Evolutionary conservation across 2,113 vertebrate species (phyloP).

Genomic region (Arizona elegans): DNA sequence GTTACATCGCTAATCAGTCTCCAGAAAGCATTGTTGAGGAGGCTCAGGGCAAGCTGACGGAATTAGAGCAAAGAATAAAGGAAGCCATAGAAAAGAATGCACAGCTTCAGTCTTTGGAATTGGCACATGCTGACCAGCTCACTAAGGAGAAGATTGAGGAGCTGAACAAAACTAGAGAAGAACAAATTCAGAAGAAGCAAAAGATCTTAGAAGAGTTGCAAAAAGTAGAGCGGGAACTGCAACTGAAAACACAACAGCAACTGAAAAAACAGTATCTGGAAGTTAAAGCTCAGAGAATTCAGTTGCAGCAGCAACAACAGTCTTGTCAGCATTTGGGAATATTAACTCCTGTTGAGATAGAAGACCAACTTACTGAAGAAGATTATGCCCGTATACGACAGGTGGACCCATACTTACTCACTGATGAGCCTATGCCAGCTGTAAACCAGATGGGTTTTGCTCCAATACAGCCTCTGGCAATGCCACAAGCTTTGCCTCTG

Average conservation of each 20-base stretch:
- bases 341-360: slow-evolving; percentile 81
- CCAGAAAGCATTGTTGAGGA: slow-evolving; percentile 99
- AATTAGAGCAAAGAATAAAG: slow-evolving; percentile 98
- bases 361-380: slow-evolving; percentile 84
- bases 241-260: slow-evolving; percentile 99
- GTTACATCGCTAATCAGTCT: slow-evolving; percentile 90
- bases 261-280: slow-evolving; percentile 99
- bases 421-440: slow-evolving; percentile 81
- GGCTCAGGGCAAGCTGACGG: slow-evolving; percentile 98
- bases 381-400: slow-evolving; percentile 92
- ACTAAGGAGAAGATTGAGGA: slow-evolving; percentile 99
- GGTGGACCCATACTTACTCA: slow-evolving; percentile 89
- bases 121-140: slow-evolving; percentile 97
- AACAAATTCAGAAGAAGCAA: slow-evolving; percentile 99
- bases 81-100: slow-evolving; percentile 97
- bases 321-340: slow-evolving; percentile 85
- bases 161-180: slow-evolving; percentile 97
- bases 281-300: slow-evolving; percentile 92
- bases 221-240: slow-evolving; percentile 97
- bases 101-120: slow-evolving; percentile 96
- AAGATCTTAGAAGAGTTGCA: slow-evolving; percentile 99
- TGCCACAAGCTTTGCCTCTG: slow-evolving; percentile 82
- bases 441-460: slow-evolving; percentile 86
- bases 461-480: slow-evolving; percentile 91
- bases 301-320: slow-evolving; percentile 73